A percentile compares a stretch with the other conserved stretches of the same genome.
phyloP scores from a whole-genome alignment of 1,140 invertebrate genomes.

The Lordiphosa collinella region DNA sequence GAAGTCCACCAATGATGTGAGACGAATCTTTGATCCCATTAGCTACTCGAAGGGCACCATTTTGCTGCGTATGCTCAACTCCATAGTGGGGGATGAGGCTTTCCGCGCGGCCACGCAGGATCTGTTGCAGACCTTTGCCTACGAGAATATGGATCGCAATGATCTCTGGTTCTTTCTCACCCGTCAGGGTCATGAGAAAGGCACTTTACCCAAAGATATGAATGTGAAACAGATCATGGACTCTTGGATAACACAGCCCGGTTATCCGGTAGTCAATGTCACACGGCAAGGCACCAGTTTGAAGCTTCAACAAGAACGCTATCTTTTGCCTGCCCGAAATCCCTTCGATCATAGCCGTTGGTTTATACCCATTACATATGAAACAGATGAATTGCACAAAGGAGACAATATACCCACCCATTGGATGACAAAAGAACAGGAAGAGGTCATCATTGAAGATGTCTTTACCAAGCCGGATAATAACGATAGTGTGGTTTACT shows the following conservation, averaged over 20 bases:
- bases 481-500: slow-evolving; percentile 52
- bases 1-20: slow-evolving; percentile 86
- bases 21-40: slow-evolving; percentile 90
- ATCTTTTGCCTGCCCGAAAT: slow-evolving; percentile 51
- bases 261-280: slow-evolving; percentile 89
- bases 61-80: slow-evolving; percentile 90
- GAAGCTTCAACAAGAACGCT: slow-evolving; percentile 62
- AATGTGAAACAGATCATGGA: slow-evolving; percentile 88
- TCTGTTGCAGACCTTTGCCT: slow-evolving; percentile 83
- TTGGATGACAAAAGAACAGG: slow-evolving; percentile 58
- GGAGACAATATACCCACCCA: slow-evolving; percentile 64
- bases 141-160: slow-evolving; percentile 85
- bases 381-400: slow-evolving; percentile 70
- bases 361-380: slow-evolving; percentile 83
- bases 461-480: slow-evolving; percentile 41
- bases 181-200: slow-evolving; percentile 79
- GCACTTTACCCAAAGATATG: slow-evolving; percentile 79
- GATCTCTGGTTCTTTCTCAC: slow-evolving; percentile 86
- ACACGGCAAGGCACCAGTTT: slow-evolving; percentile 53
- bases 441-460: slow-evolving; percentile 54
- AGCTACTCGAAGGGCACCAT: slow-evolving; percentile 92
- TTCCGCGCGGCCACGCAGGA: slow-evolving; percentile 85
- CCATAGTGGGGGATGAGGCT: slow-evolving; percentile 85
- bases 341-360: slow-evolving; percentile 74
- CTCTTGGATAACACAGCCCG: slow-evolving; percentile 90